Evolutionary conservation across 1,140 invertebrate species (phyloP).

Genomic region (Lepidotrigona ventralis): DNA sequence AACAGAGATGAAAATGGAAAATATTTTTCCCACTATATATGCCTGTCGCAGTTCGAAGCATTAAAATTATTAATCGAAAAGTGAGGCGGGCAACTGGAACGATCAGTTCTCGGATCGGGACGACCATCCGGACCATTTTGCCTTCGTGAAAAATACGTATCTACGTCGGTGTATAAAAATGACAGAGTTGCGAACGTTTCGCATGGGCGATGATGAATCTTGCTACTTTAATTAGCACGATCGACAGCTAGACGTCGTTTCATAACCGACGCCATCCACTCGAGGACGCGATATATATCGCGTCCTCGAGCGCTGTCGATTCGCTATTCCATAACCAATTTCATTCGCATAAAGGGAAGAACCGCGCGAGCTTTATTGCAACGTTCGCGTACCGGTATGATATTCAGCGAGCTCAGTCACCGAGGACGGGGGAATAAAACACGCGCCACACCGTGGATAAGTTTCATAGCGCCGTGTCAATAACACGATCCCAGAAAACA

Average conservation of each 20-base stretch:
- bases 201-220: too few relatives aligned
- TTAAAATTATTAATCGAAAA: too few relatives aligned
- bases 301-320: neutral
- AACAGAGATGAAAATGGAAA: too few relatives aligned
- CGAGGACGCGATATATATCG: neutral
- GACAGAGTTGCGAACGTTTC: neutral
- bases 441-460: neutral
- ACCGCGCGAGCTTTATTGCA: conserved; percentile 14
- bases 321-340: conserved; percentile 27
- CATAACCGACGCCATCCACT: neutral
- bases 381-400: neutral
- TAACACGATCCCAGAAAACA: neutral
- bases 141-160: too few relatives aligned
- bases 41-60: too few relatives aligned
- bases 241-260: neutral
- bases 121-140: too few relatives aligned
- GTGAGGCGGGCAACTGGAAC: too few relatives aligned
- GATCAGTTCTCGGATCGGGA: too few relatives aligned
- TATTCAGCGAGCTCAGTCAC: neutral
- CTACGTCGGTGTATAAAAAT: neutral
- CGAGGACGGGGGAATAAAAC: conserved; percentile 10
- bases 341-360: conserved; percentile 22
- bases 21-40: too few relatives aligned
- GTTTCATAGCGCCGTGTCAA: neutral
- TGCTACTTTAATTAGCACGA: neutral